phyloP scores from a whole-genome alignment of 2,888 invertebrate species.

The Polydrusus cervinus region DNA sequence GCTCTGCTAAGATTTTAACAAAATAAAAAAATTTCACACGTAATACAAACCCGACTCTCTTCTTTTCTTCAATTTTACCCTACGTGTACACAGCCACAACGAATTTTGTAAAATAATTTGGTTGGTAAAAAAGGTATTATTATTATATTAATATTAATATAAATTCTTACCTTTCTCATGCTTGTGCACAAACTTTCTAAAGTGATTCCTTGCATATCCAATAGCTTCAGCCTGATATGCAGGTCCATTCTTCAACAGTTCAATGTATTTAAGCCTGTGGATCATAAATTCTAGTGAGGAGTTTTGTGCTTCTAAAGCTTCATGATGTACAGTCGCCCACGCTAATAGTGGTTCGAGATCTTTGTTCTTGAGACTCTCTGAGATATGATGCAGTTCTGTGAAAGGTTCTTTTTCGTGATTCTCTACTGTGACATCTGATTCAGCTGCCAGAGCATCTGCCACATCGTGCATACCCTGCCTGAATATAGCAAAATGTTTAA shows the following conservation, averaged over 20 bases:
- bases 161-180: slow-evolving; percentile 80
- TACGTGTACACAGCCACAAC: no score
- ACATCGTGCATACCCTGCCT: slow-evolving; percentile 95
- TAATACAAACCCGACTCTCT: no score
- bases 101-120: no score
- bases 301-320: slow-evolving; percentile 80
- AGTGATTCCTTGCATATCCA: slow-evolving; percentile 87
- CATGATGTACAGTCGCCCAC: slow-evolving; percentile 88
- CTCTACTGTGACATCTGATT: slow-evolving; percentile 79
- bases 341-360: slow-evolving; percentile 89
- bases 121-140: no score
- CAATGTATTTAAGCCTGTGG: slow-evolving; percentile 86
- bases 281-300: slow-evolving; percentile 87
- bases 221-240: slow-evolving; percentile 88
- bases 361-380: slow-evolving; percentile 87
- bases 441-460: slow-evolving; percentile 86
- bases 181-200: slow-evolving; percentile 85
- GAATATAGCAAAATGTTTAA: slow-evolving; percentile 10
- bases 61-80: no score
- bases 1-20: no score
- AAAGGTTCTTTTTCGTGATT: slow-evolving; percentile 83
- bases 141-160: no score
- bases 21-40: no score
- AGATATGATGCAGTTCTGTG: slow-evolving; percentile 89
- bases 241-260: slow-evolving; percentile 79